Conservation (phyloP, 1,140 invertebrate species). For the Bactericera cockerelli region DNA sequence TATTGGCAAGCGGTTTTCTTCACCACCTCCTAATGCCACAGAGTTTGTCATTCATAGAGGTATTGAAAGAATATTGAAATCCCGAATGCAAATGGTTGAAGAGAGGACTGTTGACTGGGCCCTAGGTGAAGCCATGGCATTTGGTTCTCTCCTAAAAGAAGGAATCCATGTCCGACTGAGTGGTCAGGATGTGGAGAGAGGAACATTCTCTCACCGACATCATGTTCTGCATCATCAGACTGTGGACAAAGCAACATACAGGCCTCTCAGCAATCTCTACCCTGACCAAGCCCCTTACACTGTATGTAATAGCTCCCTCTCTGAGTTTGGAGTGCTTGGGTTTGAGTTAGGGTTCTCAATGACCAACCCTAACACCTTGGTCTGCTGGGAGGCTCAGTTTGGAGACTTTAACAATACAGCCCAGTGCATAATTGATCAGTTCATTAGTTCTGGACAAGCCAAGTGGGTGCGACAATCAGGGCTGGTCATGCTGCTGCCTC, state of each 20-base stretch:
- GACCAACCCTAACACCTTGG: slow-evolving; percentile 58
- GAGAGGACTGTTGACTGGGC: slow-evolving; percentile 87
- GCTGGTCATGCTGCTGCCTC: slow-evolving; percentile 80
- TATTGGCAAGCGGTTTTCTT: slow-evolving; percentile 49
- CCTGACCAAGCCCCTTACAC: slow-evolving; percentile 58
- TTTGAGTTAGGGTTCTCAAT: slow-evolving; percentile 51
- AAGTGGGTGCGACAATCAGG: slow-evolving; percentile 90
- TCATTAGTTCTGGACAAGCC: slow-evolving; percentile 75
- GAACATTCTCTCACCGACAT: slow-evolving; percentile 66
- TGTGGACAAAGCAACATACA: slow-evolving; percentile 46
- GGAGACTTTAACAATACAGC: slow-evolving; percentile 96
- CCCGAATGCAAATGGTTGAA: slow-evolving; percentile 85
- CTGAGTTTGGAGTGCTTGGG: slow-evolving; percentile 60
- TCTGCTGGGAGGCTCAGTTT: slow-evolving; percentile 97
- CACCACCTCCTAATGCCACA: slow-evolving; percentile 43
- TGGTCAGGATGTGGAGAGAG: slow-evolving; percentile 76
- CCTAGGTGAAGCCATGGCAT: slow-evolving; percentile 92
- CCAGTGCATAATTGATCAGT: slow-evolving; percentile 90
- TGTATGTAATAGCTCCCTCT: slow-evolving; percentile 48
- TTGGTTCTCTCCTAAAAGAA: slow-evolving; percentile 72
- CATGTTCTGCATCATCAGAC: slow-evolving; percentile 72
- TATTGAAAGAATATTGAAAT: slow-evolving; percentile 66
- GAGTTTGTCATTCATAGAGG: slow-evolving; percentile 50
- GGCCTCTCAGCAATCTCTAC: slow-evolving; percentile 49
- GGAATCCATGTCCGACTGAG: slow-evolving; percentile 36